Percentiles rank a stretch among this genome's conserved stretches.
Evolutionary conservation across 2,888 invertebrate species (phyloP).

Genomic region (Drosophila macrospina): DNA sequence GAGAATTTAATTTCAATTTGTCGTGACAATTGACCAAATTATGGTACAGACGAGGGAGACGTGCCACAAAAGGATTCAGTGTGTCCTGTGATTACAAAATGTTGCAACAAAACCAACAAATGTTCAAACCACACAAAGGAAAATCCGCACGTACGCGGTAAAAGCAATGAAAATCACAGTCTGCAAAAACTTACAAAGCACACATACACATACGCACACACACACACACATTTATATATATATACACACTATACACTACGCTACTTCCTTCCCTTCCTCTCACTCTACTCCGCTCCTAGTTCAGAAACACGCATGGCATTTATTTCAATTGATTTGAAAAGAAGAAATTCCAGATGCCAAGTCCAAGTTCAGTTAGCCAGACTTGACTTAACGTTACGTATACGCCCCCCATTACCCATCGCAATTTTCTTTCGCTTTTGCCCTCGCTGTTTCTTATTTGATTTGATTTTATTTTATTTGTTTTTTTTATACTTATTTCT

Average conservation of each 20-base stretch:
- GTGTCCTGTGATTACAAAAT: conserved; percentile 31
- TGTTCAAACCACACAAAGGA: conserved; percentile 28
- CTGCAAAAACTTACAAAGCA: conserved; percentile 51
- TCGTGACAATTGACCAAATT: conserved; percentile 13
- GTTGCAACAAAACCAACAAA: conserved; percentile 56
- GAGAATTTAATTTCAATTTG: conserved; percentile 16
- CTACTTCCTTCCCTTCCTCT: background rate
- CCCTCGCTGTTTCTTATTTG: background rate
- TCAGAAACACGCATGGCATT: conserved; percentile 49
- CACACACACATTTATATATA: background rate
- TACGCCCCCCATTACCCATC: conserved; percentile 41
- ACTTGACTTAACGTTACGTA: conserved; percentile 34
- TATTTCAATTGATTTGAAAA: conserved; percentile 72
- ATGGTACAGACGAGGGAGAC: background rate
- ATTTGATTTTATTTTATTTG: conserved; percentile 20
- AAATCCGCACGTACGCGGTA: conserved; percentile 53
- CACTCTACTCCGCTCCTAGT: background rate
- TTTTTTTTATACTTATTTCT: conserved; percentile 40
- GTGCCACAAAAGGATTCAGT: background rate
- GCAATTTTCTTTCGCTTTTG: conserved; percentile 4
- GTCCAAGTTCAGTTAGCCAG: conserved; percentile 34
- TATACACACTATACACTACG: no score
- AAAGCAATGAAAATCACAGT: conserved; percentile 74
- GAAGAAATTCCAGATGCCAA: conserved; percentile 61
- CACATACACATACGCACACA: conserved; percentile 4